Base-by-base conservation (phyloP, 1,140 invertebrate genomes). In the Pseudomyrmex cubaensis region DNA sequence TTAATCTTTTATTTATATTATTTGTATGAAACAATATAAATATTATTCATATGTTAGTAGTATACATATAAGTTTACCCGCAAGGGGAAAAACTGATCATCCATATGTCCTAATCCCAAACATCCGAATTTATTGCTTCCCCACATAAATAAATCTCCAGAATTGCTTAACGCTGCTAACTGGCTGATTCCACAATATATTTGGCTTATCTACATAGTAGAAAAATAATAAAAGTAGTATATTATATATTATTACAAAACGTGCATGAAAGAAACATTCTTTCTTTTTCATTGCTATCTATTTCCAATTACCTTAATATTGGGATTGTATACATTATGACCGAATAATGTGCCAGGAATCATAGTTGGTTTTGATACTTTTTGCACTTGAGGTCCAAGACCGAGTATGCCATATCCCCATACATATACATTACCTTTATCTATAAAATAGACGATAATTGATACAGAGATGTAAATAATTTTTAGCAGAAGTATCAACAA, bases 341-440 rank as follows among this genome's bases (percentile, higher is more conserved):
- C 98, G 94, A 99, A 99, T 17, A 99, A 93, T 0, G 96, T 95
- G 9, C 95, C 90, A 9, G 98, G 97, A 62, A 99, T 96, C 83
- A 95, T 91, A 63, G 96, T 95, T 1, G 98, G 98, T 85, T 93
- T 93, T 5, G 91, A 85, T 7, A 96, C 93, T 78, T 95, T 95
- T 76, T 96, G 95, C 0, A 97, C 96, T 88, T 96, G 95, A 1
- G 98, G 98, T 0, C 98, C 98, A 61, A 97, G 95, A 0, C 98
- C 98, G 59, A 99, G 94, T 85, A 99, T 96, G 63, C 99, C 99
- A 93, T 96, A 99, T 10, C 99, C 98, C 98, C 98, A 99, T 1
- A 97, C 96, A 94, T 96, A 99, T 0, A 98, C 97, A 56, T 97
- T 94, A 10, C 98, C 98, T 85, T 95, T 92, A 85, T 97, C 98